Percentiles rank a stretch among this genome's conserved stretches.
Conservation (phyloP, 2,888 invertebrate genomes). For the Heliconius cydno region DNA sequence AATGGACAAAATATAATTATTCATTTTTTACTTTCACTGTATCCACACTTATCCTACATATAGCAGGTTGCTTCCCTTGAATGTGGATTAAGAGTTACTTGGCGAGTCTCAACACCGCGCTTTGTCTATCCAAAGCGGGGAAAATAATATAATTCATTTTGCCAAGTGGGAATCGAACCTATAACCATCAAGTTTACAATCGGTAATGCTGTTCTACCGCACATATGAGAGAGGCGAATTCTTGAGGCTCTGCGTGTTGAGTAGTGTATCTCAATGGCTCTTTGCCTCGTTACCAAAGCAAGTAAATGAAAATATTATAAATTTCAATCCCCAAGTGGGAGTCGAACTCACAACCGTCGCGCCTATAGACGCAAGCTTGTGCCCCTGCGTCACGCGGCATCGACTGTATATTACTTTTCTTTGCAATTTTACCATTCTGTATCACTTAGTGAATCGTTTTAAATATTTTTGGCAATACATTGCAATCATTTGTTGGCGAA, state of each 20-base stretch:
- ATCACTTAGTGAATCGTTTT: neutral
- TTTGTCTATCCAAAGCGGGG: neutral
- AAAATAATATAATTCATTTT: neutral
- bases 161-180: neutral
- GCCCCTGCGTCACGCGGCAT: too few species aligned
- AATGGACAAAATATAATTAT: neutral
- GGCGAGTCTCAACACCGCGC: neutral
- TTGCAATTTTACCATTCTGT: neutral
- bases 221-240: too few species aligned
- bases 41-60: neutral
- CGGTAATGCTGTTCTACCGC: too few species aligned
- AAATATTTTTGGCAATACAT: slow-evolving; percentile 3
- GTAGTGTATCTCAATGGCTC: too few species aligned
- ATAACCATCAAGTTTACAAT: neutral
- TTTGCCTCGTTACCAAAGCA: too few species aligned
- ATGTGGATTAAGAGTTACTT: neutral
- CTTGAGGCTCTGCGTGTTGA: too few species aligned
- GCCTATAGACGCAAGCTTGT: too few species aligned
- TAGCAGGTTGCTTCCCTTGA: neutral
- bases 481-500: neutral
- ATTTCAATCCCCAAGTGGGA: neutral
- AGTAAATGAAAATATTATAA: too few species aligned
- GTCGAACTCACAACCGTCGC: neutral
- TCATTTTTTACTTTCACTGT: neutral
- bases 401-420: neutral